phyloP scores from a whole-genome alignment of 2,113 vertebrate genomes.

The Daubentonia madagascariensis region DNA sequence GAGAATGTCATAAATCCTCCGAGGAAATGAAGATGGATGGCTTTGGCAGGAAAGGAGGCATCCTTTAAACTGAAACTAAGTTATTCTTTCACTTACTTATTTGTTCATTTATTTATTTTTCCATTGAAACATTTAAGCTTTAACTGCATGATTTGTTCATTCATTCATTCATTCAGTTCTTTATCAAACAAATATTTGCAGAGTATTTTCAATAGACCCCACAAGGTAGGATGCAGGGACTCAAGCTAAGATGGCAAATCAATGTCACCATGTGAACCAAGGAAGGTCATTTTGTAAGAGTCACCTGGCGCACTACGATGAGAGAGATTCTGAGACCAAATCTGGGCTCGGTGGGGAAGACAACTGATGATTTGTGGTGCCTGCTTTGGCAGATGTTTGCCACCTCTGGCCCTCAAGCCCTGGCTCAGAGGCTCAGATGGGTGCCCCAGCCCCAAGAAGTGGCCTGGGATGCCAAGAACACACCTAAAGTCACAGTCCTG shows the following conservation, averaged over 20 bases:
- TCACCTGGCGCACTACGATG: not conserved
- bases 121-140: not conserved
- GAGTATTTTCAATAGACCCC: not conserved
- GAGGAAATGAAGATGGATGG: not conserved
- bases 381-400: not conserved
- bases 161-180: not conserved
- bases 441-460: not conserved
- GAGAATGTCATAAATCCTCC: not conserved
- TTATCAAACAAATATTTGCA: not conserved
- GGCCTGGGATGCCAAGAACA: no score
- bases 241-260: not conserved
- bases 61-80: not conserved
- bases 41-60: not conserved
- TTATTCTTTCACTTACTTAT: not conserved
- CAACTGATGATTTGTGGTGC: accelerated
- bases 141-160: not conserved
- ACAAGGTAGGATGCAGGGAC: not conserved
- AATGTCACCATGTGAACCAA: not conserved
- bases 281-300: not conserved
- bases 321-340: not conserved
- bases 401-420: not conserved
- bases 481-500: not conserved
- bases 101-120: not conserved
- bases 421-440: not conserved
- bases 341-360: not conserved